These are phyloP conservation scores for Coracias cyanogaster DNA, from an alignment of 2,797 vertebrate genomes.

Conservation along the genomic window DNA sequence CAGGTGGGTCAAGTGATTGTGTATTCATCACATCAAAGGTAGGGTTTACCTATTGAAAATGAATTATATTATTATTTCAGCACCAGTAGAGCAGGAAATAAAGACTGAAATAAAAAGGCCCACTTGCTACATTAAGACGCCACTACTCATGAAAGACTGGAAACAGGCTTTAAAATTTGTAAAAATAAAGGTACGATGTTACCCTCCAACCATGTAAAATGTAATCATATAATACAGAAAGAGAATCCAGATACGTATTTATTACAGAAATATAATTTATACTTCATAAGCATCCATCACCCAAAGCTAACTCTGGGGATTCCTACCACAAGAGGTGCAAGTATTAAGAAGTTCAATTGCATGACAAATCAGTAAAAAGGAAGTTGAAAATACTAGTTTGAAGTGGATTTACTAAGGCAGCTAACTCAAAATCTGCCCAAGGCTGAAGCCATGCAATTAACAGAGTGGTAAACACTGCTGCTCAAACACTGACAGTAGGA, in stretches of 20 bases:
- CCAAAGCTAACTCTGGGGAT: neutral
- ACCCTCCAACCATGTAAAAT: neutral
- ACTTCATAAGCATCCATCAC: neutral
- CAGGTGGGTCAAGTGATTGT: conserved; percentile 80
- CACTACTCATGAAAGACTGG: neutral
- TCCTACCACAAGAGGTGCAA: neutral
- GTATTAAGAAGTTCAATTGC: neutral
- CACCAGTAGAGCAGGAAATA: neutral
- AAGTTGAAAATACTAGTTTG: neutral
- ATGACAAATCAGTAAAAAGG: neutral
- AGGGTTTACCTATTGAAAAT: conserved; percentile 84
- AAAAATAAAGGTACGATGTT: neutral
- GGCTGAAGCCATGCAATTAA: neutral
- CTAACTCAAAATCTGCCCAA: neutral
- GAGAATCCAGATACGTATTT: neutral
- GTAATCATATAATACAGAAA: neutral
- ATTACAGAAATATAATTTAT: neutral
- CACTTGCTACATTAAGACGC: neutral
- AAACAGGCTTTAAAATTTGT: neutral
- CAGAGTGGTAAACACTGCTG: neutral
- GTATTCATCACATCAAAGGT: conserved; percentile 82
- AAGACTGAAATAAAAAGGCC: neutral
- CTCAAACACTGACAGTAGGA: neutral
- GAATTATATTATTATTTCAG: neutral
- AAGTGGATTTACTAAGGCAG: neutral